Base-by-base conservation (phyloP, 2,113 vertebrate species). In the Gambusia holbrooki region DNA sequence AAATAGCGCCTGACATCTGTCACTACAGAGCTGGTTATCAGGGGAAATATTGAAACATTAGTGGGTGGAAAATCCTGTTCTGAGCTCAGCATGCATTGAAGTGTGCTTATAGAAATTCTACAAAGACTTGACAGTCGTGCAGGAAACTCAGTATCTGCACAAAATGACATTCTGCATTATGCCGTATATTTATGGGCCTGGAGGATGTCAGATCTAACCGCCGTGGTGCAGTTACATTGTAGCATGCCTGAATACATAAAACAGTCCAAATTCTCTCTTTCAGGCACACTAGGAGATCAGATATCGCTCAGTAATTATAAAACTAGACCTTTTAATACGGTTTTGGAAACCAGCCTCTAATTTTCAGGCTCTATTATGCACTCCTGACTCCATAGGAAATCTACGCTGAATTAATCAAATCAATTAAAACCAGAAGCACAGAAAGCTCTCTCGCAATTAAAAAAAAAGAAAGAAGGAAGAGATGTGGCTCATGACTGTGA, bases 351-450 rank as follows among this genome's bases (percentile, higher is more conserved):
- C 81, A 81, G 78, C 73, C 72, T 85, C 66, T 89, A 78, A 86
- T 86, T 89, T 79, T 74, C 83, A 83, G 72, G 64, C 74, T 29
- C 75, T 62, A 87, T 88, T 88, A 90, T 87, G 87, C 84, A 76
- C 81, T 82, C 77, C 83, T 82, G 84, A 88, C 90, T 87, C 84
- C 62, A 73, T 80, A 86, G 84, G 85, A 89, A 90, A 84, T 84
- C 85, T 86, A 71, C 65, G 42, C 83, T 84, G 74, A 90, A 89
- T 87, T 90, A 87, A 92, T 90, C 88, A 76, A 90, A 90, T 88
- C 77, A 90, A 88, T 91, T 89, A 83, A 89, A 87, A 79, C 19
- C 63, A 54, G 75, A 86, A 71, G 75, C 83, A 71, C 73, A 62
- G 82, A 69, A 73, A 73, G 84, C 83, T 84, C 76, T 74, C 75